These are phyloP conservation scores for Eurystomus gularis DNA, from an alignment of 2,113 vertebrate genomes.

Conservation along the genomic window DNA sequence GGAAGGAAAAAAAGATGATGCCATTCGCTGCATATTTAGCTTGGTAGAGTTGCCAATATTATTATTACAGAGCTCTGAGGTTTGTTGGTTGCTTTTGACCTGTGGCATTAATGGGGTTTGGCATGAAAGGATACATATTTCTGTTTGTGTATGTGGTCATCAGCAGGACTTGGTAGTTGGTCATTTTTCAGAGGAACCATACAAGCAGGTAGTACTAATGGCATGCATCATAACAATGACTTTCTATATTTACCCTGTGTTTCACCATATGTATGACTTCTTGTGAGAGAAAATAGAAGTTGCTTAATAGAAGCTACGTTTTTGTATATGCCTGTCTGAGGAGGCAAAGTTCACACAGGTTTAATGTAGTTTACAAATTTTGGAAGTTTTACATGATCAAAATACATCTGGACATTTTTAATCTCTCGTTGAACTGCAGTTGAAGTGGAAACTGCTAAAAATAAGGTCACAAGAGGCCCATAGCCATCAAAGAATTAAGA, in stretches of 20 bases:
- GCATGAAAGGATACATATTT: neutral
- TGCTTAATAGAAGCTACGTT: neutral
- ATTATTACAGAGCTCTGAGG: neutral
- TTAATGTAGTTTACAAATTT: neutral
- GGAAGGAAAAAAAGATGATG: neutral
- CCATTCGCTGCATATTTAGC: neutral
- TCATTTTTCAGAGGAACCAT: neutral
- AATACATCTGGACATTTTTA: neutral
- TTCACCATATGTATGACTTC: neutral
- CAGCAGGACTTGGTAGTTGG: neutral
- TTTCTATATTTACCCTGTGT: neutral
- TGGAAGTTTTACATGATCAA: neutral
- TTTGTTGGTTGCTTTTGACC: neutral
- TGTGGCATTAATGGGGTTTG: neutral
- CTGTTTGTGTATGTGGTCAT: neutral
- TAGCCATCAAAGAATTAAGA: neutral
- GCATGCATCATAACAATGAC: neutral
- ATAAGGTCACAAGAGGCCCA: neutral
- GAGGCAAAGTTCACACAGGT: neutral
- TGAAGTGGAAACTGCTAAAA: constrained; percentile 27
- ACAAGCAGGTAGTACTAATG: neutral
- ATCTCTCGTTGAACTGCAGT: neutral
- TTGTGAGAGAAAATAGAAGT: neutral
- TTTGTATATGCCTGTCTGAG: fast-evolving
- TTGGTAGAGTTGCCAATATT: neutral